Base-by-base conservation (phyloP, 2,888 invertebrate genomes). In the Calliopum simillimum region DNA sequence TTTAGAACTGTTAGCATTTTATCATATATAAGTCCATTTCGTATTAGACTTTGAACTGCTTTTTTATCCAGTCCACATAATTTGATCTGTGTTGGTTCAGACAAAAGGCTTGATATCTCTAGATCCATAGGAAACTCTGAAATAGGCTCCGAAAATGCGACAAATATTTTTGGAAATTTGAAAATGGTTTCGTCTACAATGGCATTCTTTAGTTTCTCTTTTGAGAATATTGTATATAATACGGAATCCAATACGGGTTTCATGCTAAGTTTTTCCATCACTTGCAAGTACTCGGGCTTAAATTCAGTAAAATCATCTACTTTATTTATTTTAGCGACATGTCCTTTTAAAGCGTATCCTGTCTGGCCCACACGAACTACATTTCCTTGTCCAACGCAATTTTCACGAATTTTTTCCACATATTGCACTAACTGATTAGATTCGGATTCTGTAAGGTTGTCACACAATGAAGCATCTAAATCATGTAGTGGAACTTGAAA, bases 401-500 rank as follows among this genome's bases (percentile, higher is more conserved):
- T 90, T 65, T 90, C 91, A 76, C 92, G 91, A 76, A 93, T 89
- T 73, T 88, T 88, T 49, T 88, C 87, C 4, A 90, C 86, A 79
- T 90, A 90, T 68, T 88, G 87, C 71, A 88, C 85, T 75, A 90
- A 85, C 73, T 89, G 88, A 59, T 88, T 88, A 63, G 88, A 86
- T 75, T 90, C 89, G 0, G 81, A 79, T 66, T 85, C 85, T 1
- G 87, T 86, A 49, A 90, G 79, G 76, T 85, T 85, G 71, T 87
- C 85, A 71, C 86, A 86, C 6, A 86, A 77, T 0, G 80, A 77
- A 2, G 86, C 84, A 82, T 94, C 93, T 59, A 95, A 90, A 82
- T 95, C 95, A 80, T 95, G 95, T 2, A 93, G 89, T 13, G 95
- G 95, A 69, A 96, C 89, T 86, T 96, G 96, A 73, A 93, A 93